Conservation (phyloP, 2,888 invertebrate genomes). For the Watsonalla binaria region DNA sequence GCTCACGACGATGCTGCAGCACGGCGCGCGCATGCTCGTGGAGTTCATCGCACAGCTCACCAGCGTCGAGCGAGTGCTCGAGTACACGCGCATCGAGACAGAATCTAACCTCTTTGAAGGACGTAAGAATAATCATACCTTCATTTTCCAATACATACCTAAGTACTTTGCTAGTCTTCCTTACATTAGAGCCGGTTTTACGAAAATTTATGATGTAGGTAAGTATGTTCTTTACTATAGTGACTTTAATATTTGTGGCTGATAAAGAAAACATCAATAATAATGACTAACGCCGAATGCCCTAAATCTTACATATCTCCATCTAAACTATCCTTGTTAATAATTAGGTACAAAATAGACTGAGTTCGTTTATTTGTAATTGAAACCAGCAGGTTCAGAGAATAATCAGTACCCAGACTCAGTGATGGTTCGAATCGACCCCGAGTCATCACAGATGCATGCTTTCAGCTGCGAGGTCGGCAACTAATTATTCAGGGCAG, state of each 20-base stretch:
- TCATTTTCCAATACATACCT: neutral
- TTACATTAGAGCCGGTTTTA: too few relatives aligned
- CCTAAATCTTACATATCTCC: too few relatives aligned
- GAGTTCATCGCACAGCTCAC: conserved; percentile 88
- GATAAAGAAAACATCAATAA: too few relatives aligned
- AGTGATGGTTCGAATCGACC: neutral
- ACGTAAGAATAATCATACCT: conserved; percentile 39
- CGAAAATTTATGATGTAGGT: too few relatives aligned
- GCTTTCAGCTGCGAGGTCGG: neutral
- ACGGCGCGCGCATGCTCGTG: conserved; percentile 91
- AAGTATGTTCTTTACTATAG: too few relatives aligned
- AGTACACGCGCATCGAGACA: conserved; percentile 85
- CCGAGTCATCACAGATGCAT: neutral
- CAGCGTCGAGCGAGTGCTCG: conserved; percentile 90
- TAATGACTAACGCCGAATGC: too few relatives aligned
- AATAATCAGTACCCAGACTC: neutral
- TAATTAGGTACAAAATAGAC: too few relatives aligned
- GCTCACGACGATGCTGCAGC: conserved; percentile 81
- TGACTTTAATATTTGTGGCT: too few relatives aligned
- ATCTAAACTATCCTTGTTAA: too few relatives aligned
- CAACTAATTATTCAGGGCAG: neutral
- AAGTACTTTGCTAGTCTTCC: too few relatives aligned
- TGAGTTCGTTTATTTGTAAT: too few relatives aligned
- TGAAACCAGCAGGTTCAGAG: too few relatives aligned
- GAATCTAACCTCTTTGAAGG: conserved; percentile 77